A percentile compares a stretch with the other conserved stretches of the same genome.
phyloP scores from a whole-genome alignment of 2,113 vertebrate genomes.

The Meleagris gallopavo region DNA sequence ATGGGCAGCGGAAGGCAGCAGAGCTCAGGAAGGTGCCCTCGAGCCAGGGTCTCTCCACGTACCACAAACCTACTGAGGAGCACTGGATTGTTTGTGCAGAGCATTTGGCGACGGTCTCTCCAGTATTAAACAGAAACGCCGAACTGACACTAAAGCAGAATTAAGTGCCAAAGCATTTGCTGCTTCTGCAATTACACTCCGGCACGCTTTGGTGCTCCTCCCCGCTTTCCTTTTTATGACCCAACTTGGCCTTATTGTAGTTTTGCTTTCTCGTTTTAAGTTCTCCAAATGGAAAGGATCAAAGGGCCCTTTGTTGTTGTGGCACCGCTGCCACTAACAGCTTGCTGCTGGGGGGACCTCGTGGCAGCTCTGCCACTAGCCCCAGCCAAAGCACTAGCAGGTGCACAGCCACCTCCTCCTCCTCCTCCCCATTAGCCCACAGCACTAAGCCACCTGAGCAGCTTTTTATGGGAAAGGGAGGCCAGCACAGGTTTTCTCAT shows the following conservation, averaged over 20 bases:
- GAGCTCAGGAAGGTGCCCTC: background rate
- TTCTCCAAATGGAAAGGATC: constrained; percentile 72
- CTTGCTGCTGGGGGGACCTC: constrained; percentile 39
- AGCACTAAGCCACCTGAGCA: constrained; percentile 50
- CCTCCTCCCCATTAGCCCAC: background rate
- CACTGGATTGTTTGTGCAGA: constrained; percentile 49
- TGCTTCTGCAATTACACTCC: constrained; percentile 69
- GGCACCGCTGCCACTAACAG: constrained; percentile 45
- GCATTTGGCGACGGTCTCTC: constrained; percentile 61
- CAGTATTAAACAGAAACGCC: constrained; percentile 26
- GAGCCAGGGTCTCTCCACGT: background rate
- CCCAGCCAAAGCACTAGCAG: constrained; percentile 54
- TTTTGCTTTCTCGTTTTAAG: constrained; percentile 64
- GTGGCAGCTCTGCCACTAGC: constrained; percentile 28
- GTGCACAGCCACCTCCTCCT: constrained; percentile 28
- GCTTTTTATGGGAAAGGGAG: background rate
- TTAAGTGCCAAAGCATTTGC: constrained; percentile 75
- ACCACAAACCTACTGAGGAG: background rate
- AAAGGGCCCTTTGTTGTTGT: constrained; percentile 68
- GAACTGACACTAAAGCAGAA: constrained; percentile 64
- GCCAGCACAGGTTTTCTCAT: constrained; percentile 28
- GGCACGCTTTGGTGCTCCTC: constrained; percentile 40
- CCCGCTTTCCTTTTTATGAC: constrained; percentile 60
- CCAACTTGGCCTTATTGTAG: constrained; percentile 67
- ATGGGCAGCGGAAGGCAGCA: fast-evolving